Evolutionary conservation across 2,797 vertebrate species (phyloP), one percentile per base, ranked within the genome.

Genomic region (Chelonia mydas): DNA sequence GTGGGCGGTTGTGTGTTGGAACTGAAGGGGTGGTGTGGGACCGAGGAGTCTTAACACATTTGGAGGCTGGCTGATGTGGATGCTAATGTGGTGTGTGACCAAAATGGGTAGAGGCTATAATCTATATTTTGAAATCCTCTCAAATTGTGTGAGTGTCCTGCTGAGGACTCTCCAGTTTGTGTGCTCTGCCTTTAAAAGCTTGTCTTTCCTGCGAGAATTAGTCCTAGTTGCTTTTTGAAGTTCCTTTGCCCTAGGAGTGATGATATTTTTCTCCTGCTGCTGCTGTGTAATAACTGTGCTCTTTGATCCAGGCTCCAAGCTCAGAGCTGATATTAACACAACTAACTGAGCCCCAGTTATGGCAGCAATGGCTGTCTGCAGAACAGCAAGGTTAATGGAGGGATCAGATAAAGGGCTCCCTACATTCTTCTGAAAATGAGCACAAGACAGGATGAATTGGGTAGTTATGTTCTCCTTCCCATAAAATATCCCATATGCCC

Each of bases 81-180:
- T 4, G 1, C 47, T 51, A 27, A 1, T 3, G 16, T 0, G 3
- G 6, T 1, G 0, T 2, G 1, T 33, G n/a, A 23, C 68, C 19
- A 37, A 77, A 49, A 49, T 28, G 4, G 45, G 27, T 28, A 47
- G 27, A 31, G 74, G 27, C 45, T 49, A 16, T 4, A 8, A 21
- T 72, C 45, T 37, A 25, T 6, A 8, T 74, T 76, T 72, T 77
- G 41, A 51, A 17, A 0, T 10, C 17, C 28, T 57, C 45, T 83
- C 3, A 3, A 11, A 33, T 27, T 3, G 88, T 86, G 19, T 13
- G 53, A 16, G 41, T 12, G 21, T 16, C 49, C 81, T n/a, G 51
- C 84, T 3, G 37, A 87, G 51, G 61, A 85, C 54, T 33, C 45
- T 68, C 82, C 12, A 3, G 78, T 54, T 3, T 16, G 31, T 1